phyloP scores from a whole-genome alignment of 2,888 invertebrate genomes.

The Pristionchus exspectatus region DNA sequence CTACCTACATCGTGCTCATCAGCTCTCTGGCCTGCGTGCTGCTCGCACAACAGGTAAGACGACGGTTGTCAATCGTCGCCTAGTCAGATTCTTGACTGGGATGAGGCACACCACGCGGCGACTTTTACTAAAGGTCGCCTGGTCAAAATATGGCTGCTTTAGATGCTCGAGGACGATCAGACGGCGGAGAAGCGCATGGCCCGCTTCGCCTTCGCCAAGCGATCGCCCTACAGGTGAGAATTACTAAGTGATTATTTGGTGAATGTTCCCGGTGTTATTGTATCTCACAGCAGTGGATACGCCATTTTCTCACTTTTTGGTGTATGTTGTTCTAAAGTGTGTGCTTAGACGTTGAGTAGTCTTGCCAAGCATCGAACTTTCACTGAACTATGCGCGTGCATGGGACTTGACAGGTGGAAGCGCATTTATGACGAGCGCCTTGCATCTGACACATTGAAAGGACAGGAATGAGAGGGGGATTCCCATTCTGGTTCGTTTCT shows the following conservation, averaged over 20 bases:
- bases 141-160: neutral
- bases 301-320: no score
- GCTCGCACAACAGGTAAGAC: constrained; percentile 47
- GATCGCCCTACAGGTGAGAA: constrained; percentile 46
- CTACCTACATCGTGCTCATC: constrained; percentile 43
- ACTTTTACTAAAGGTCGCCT: neutral
- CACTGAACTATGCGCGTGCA: no score
- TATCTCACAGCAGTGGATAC: no score
- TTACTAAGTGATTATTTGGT: no score
- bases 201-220: constrained; percentile 52
- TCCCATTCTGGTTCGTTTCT: neutral
- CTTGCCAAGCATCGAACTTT: no score
- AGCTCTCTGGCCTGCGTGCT: constrained; percentile 45
- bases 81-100: neutral
- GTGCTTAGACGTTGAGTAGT: no score
- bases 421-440: no score
- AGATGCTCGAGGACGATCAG: constrained; percentile 47
- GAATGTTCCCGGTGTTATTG: no score
- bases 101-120: neutral
- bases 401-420: no score
- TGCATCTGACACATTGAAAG: neutral
- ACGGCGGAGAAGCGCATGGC: constrained; percentile 52
- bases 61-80: neutral
- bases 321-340: no score
- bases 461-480: neutral